Base-by-base conservation (phyloP, 1,140 invertebrate genomes). In the Cyphomyrmex costatus region DNA sequence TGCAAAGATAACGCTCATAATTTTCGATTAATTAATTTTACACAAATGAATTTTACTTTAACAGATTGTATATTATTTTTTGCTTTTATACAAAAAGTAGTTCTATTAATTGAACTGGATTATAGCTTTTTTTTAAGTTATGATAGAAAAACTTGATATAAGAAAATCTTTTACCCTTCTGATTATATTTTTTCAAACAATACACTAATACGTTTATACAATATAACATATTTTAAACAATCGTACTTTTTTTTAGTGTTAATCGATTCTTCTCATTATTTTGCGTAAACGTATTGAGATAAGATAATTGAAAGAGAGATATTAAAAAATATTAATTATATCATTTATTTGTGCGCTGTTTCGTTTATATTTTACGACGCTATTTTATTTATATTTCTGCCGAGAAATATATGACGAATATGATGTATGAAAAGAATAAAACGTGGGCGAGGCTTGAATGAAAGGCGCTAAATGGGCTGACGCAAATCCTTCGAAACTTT, bases 401-500 rank as follows among this genome's bases (percentile, higher is more conserved):
- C 10, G 8, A 80, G 30, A 70, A 42, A 70, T 33, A 51, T 61
- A 21, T 21, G 27, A 58, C 16, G 14, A 27, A 56, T 4, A 46
- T 46, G 12, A 5, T 46, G 5, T 14, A 42, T 27, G 10, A 56
- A 42, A 10, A 56, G 33, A 24, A 42, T 56, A 33, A 80, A 36
- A 56, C n/a, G 24, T 80, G 21, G 65, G 77, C 30, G 77, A 80
- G 77, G 63, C 51, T 70, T 21, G 21, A 19, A 80, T 42, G 78
- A 70, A 70, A 80, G 78, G 51, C 51, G 46, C 14, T 53, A 80
- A 80, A 80, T 21, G 2, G 4, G 63, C 46, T 80, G 61, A 80
- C 21, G 78, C 30, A 80, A 80, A 70, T 80, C 33, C 33, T 58
- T 80, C 21, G 49, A 80, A 80, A 80, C 49, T 80, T 80, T 80